Evolutionary conservation across 2,113 vertebrate species (phyloP), one percentile per base, ranked within the genome.

Genomic region (Tricholaema leucomelas): DNA sequence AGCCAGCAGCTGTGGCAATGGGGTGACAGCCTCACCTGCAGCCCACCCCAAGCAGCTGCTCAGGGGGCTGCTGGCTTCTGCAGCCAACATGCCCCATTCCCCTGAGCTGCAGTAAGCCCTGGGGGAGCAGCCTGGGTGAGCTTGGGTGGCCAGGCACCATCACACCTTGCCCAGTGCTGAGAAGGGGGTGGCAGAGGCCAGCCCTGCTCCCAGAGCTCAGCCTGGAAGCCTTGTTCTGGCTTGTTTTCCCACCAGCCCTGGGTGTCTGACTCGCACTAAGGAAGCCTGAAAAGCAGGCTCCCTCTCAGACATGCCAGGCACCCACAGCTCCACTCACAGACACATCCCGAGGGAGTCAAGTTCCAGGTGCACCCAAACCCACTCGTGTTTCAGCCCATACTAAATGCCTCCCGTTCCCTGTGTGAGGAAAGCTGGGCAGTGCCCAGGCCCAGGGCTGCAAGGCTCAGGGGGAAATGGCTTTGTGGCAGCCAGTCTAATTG

Each of bases 241-340:
- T 96, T 93, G 95, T 95, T 92, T 91, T 52, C 79, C 93, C 90
- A 87, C 86, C 42, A n/a, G 86, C 87, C 94, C 80, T 82, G 67
- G 64, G 84, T 94, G 81, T 81, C 74, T 91, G 84, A 60, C 78
- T 94, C 52, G 88, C 87, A 95, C 93, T 85, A 92, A 93, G 79
- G 7, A 46, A 95, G 92, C 93, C 93, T 95, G 94, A 94, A 96
- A 95, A 95, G 91, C 95, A 96, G 95, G 95, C 79, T 96, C 93
- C 95, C 94, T 91, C 87, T 92, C 94, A 95, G 94, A 96, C 91
- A 82, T 81, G 91, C 91, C 91, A 88, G 91, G 90, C 81, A 95
- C 92, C 91, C 77, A 1, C 94, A 95, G 74, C 91, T 70, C 86
- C 38, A 63, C 77, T 88, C 17, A 0, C 4, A 93, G 93, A 92